Base-by-base conservation (phyloP, 1,140 invertebrate genomes). In the Drosophila athabasca region DNA sequence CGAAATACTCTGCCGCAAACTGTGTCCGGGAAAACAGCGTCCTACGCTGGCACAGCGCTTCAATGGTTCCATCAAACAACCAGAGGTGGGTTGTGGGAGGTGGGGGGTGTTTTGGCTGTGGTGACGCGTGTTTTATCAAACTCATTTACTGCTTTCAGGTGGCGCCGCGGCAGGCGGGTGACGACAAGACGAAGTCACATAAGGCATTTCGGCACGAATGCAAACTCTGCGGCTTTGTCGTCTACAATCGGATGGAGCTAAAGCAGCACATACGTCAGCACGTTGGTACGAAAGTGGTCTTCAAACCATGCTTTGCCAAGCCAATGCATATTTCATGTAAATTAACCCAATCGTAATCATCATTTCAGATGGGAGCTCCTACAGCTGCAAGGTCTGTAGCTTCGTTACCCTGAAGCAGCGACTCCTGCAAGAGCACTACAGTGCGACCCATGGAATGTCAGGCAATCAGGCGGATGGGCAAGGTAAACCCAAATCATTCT, bases 211-310 rank as follows among this genome's bases (percentile, higher is more conserved):
- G 70, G 3, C 82, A 87, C 31, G 82, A 82, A 58, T 88, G 82
- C 50, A 80, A 87, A 59, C 59, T 87, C 22, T 88, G 82, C 48
- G 83, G 83, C 2, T 66, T 49, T 0, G 50, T 79, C 11, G 35
- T 88, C 0, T 44, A 69, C 58, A 82, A 78, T 79, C 74, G 70
- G 4, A n/a, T 83, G 51, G 83, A 87, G 49, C 61, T 91, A 1
- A 90, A 88, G 46, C 74, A 88, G 35, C 90, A 91, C 29, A 72
- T 91, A 29, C 78, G 84, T 1, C 67, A 77, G 49, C 90, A 91
- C 48, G 53, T 79, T 70, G 85, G 90, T 91, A 80, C 45, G 48
- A 41, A 1, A 24, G 26, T 41, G n/a, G 29, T 9, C 31, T 41
- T 4, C 24, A 44, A 31, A 26, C 1, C 41, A 4, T 26, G 15